Base-by-base conservation (phyloP, 2,888 invertebrate genomes). In the Sussaba pulchella region DNA sequence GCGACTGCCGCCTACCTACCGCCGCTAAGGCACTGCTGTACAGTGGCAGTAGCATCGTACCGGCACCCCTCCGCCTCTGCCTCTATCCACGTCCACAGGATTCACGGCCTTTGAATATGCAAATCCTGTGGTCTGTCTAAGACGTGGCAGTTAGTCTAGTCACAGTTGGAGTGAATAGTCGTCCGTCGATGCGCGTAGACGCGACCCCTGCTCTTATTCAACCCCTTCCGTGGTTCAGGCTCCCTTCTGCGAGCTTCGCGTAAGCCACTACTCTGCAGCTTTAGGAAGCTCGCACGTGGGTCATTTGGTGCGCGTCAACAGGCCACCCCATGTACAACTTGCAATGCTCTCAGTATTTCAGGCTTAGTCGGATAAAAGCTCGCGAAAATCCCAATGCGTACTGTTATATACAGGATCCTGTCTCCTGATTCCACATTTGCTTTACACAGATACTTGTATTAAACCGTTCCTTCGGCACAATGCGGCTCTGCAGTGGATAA, bases 41-140 rank as follows among this genome's bases (percentile, higher is more conserved):
- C 59, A 24, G 61, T 54, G 26, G 54, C 59, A 61, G 54, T 39
- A 45, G 63, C 43, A 54, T 67, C 45, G 76, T 70, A 74, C 67
- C 36, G 43, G 39, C 69, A 64, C 26, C n/a, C 24, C 52, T 54
- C 24, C 50, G 1, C 24, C 70, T 57, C 70, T 36, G 5, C 59
- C 39, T 57, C 54, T 77, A 72, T 71, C 86, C 81, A 59, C 67
- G 73, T 81, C 81, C 82, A 81, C 83, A 86, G 86, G 87, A 88
- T 88, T 87, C 87, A 86, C 86, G 84, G 82, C 86, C 86, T 87
- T 87, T 87, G 88, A 88, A 89, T 89, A 89, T 88, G 88, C 88
- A 88, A 88, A 88, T 87, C 77, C 47, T 71, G 83, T 79, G 81
- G 84, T 82, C 86, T 86, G 86, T 85, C 86, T 88, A 86, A 88